These are phyloP conservation scores for Sebastolobus alascanus DNA, from an alignment of 2,797 vertebrate species.

Conservation along the genomic window DNA sequence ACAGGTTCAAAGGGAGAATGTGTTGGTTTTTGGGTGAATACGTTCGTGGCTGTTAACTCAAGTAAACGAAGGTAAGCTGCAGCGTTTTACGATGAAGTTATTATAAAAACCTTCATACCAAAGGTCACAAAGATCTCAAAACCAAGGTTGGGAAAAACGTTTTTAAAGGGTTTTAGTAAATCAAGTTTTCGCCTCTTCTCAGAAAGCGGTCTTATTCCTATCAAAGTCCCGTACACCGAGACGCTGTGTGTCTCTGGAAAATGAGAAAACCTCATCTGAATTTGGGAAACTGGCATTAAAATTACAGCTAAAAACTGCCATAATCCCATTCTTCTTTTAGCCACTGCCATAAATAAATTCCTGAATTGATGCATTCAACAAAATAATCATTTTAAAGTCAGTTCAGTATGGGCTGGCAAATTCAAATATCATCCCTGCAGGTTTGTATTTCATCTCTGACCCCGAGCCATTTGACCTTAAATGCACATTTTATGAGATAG, in stretches of 20 bases:
- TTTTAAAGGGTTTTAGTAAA: background rate
- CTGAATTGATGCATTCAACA: background rate
- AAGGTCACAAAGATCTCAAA: background rate
- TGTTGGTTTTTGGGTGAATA: background rate
- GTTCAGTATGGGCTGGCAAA: background rate
- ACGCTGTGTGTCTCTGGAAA: background rate
- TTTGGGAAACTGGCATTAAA: background rate
- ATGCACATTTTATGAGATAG: conserved; percentile 17
- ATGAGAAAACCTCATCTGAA: background rate
- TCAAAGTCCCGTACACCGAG: background rate
- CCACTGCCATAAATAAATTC: background rate
- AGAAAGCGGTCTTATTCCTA: background rate
- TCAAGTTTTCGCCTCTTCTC: too few species aligned
- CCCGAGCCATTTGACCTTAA: conserved; percentile 20
- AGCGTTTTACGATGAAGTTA: background rate
- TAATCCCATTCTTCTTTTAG: background rate
- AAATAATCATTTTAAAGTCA: background rate
- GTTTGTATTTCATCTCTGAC: background rate
- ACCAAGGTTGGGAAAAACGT: background rate
- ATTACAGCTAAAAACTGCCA: background rate
- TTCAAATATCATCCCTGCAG: background rate
- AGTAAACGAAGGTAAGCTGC: background rate
- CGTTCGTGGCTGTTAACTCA: background rate
- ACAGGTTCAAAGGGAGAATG: background rate
- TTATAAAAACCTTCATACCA: background rate